Evolutionary conservation across 2,797 vertebrate species (phyloP).

Genomic region (Arnoldichthys spilopterus): DNA sequence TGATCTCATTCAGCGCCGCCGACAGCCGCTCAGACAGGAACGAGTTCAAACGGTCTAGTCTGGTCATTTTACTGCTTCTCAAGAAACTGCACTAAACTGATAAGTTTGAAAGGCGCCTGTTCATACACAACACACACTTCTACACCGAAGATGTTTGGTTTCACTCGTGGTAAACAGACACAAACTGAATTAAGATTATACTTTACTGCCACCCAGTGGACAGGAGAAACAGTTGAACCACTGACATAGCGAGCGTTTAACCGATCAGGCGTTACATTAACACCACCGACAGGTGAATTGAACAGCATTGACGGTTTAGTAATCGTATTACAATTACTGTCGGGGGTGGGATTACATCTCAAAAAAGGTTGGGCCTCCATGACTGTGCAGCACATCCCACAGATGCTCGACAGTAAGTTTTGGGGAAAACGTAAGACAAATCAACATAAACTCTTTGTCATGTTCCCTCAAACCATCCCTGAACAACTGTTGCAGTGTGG

Average conservation of each 20-base stretch:
- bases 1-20: slow-evolving; percentile 59
- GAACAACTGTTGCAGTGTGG: too few relatives aligned
- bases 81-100: not conserved
- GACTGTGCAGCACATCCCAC: too few relatives aligned
- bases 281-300: too few relatives aligned
- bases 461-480: too few relatives aligned
- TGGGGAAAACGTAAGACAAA: too few relatives aligned
- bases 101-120: not conserved
- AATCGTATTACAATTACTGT: too few relatives aligned
- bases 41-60: slow-evolving; percentile 53
- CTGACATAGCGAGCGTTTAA: not conserved
- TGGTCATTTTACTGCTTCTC: slow-evolving; percentile 45
- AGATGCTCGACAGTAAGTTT: too few relatives aligned
- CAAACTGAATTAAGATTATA: not conserved
- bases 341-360: too few relatives aligned
- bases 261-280: too few relatives aligned
- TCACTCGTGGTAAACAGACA: not conserved
- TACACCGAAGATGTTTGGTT: not conserved
- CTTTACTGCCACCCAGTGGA: slow-evolving; percentile 23
- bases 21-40: slow-evolving; percentile 58
- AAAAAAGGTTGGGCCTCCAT: too few relatives aligned
- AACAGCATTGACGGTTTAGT: too few relatives aligned
- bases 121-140: not conserved
- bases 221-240: slow-evolving; percentile 1
- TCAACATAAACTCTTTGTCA: too few relatives aligned